phyloP scores from a whole-genome alignment of 2,888 invertebrate genomes.

The Ceramica pisi region DNA sequence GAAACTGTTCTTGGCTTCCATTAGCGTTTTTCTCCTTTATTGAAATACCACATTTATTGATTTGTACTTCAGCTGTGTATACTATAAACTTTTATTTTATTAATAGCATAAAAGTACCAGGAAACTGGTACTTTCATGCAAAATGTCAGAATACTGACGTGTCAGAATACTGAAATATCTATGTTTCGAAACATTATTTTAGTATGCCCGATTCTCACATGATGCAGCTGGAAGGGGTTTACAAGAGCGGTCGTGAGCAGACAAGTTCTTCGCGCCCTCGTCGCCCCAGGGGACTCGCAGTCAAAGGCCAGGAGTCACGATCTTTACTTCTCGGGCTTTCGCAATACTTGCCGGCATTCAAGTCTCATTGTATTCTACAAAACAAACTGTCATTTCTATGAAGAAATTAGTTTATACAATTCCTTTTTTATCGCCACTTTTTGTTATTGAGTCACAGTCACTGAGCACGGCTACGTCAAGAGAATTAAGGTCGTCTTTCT shows the following conservation, averaged over 20 bases:
- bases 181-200: constrained; percentile 4
- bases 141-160: constrained; percentile 12
- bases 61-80: constrained; percentile 22
- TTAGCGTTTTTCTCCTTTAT: constrained; percentile 53
- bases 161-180: constrained; percentile 19
- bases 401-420: constrained; percentile 61
- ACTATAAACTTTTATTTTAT: constrained; percentile 38
- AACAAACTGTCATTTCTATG: constrained; percentile 51
- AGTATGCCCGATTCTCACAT: background rate
- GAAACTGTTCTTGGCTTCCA: constrained; percentile 59
- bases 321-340: constrained; percentile 73
- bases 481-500: constrained; percentile 63
- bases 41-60: constrained; percentile 51
- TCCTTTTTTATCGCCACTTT: constrained; percentile 52
- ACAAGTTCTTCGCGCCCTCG: constrained; percentile 74
- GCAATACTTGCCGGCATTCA: constrained; percentile 69
- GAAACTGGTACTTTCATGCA: constrained; percentile 2
- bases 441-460: constrained; percentile 58
- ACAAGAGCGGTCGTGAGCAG: constrained; percentile 71
- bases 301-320: constrained; percentile 80
- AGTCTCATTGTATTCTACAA: constrained; percentile 60
- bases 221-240: constrained; percentile 43
- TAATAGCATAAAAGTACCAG: too few species aligned
- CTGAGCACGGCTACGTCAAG: constrained; percentile 52
- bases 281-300: constrained; percentile 71